Evolutionary conservation across 2,113 vertebrate genomes (phyloP).

Genomic region (Clinocottus analis): DNA sequence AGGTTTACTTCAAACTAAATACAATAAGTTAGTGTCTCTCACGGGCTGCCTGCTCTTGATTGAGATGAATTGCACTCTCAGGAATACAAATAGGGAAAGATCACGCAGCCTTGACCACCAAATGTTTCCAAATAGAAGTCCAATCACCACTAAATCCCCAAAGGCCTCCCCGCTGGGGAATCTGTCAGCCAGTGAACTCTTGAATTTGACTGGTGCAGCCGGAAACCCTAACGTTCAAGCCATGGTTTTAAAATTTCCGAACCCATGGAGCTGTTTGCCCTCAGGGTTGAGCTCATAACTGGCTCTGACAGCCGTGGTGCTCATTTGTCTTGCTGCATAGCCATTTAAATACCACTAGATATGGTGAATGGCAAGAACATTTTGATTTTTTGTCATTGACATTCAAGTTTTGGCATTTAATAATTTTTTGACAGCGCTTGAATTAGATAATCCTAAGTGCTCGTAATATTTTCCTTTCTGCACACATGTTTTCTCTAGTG

Average conservation of each 20-base stretch:
- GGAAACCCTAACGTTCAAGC: slow-evolving; percentile 62
- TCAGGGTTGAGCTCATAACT: slow-evolving; percentile 52
- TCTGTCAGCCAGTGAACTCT: slow-evolving; percentile 30
- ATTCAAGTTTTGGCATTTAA: background rate
- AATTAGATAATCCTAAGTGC: background rate
- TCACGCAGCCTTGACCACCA: slow-evolving; percentile 46
- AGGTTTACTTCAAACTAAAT: background rate
- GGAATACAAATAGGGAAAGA: slow-evolving; percentile 43
- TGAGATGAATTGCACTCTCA: slow-evolving; percentile 25
- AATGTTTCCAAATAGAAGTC: slow-evolving; percentile 66
- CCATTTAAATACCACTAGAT: slow-evolving; percentile 10
- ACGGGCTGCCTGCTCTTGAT: slow-evolving; percentile 11
- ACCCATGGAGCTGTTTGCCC: slow-evolving; percentile 42
- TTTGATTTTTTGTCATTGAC: background rate
- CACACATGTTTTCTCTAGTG: background rate
- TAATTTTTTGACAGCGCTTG: background rate
- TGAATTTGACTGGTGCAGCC: slow-evolving; percentile 53
- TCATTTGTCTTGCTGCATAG: slow-evolving; percentile 36
- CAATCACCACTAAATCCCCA: slow-evolving; percentile 49
- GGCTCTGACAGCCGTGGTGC: slow-evolving; percentile 38
- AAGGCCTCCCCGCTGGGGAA: slow-evolving; percentile 58
- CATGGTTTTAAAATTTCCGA: slow-evolving; percentile 56
- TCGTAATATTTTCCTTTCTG: background rate
- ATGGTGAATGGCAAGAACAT: slow-evolving; percentile 4
- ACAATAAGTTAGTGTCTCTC: slow-evolving; percentile 1